Evolutionary conservation across 53 echinoderm and acorn worm genomes (phyloP), one percentile per base, ranked within the genome.

Genomic region (Glandiceps talaboti): DNA sequence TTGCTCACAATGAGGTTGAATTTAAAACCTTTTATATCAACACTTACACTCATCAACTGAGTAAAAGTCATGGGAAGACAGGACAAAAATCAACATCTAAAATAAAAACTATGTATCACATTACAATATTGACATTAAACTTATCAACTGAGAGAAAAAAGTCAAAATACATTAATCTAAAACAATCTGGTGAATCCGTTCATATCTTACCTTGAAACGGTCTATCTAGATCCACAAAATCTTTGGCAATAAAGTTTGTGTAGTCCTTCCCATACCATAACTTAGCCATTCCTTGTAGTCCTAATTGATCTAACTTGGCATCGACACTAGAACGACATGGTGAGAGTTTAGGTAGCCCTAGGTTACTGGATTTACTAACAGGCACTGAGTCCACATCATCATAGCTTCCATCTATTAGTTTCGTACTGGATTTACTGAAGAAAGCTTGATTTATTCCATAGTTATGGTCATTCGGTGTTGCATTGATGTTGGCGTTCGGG

Each of bases 221-320:
- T 27, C 81, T 82, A 32, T 89, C 79, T 28, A 92, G 99, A 20
- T 86, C 82, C 30, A 89, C 73, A 0, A 97, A 92, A 83, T 97
- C 93, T 80, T 82, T 81, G 75, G 86, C 83, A 28, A 97, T 89
- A 78, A 94, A 91, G 78, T 99, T 99, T 75, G 91, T 93, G 78
- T 99, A 99, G 74, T 99, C 99, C 84, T 99, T 99, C 28, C 93
- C 99, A 20, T 89, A 79, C 99, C 99, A 99, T 14, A 99, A 81
- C 75, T 88, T 85, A 6, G 89, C 33, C 1, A 80, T 84, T 73
- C 99, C 99, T 27, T 88, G 80, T 76, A 89, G 31, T n/a, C 97
- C 97, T 31, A 97, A 79, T 29, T 80, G 75, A 29, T 80, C 82
- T 79, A 93, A 73, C 10, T 84, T 87, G 79, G 79, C 82, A 28